These are phyloP conservation scores for Heterodera schachtii DNA, from an alignment of 1,140 invertebrate genomes.

Conservation along the genomic window DNA sequence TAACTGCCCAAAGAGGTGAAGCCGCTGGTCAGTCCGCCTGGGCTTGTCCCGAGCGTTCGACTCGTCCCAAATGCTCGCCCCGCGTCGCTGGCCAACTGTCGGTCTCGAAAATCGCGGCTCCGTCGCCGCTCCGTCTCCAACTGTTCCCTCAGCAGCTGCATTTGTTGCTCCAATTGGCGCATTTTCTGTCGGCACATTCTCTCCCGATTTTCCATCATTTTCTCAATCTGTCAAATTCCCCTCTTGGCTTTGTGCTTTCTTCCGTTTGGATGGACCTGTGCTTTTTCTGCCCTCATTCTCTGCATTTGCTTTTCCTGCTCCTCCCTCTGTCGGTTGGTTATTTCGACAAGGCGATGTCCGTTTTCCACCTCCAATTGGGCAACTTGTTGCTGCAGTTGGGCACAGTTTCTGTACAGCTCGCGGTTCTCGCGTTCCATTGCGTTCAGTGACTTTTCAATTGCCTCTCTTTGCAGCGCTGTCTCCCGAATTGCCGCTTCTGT, in stretches of 20 bases:
- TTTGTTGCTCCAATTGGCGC: conserved; percentile 60
- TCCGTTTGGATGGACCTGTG: conserved; percentile 32
- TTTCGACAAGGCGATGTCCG: conserved; percentile 62
- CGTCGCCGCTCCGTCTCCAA: conserved; percentile 60
- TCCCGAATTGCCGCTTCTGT: conserved; percentile 64
- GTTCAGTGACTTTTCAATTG: conserved; percentile 65
- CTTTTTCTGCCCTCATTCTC: conserved; percentile 58
- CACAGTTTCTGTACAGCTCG: conserved; percentile 65
- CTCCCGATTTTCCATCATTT: conserved; percentile 63
- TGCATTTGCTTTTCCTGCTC: conserved; percentile 62
- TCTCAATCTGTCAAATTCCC: conserved; percentile 51
- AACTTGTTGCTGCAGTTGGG: conserved; percentile 64
- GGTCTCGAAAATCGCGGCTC: conserved; percentile 55
- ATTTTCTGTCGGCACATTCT: conserved; percentile 56
- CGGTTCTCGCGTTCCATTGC: conserved; percentile 65
- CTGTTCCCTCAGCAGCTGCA: conserved; percentile 58
- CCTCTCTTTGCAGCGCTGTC: conserved; percentile 64
- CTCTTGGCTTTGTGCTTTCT: too few species aligned
- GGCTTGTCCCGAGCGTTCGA: conserved; percentile 24
- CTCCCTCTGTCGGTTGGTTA: conserved; percentile 63
- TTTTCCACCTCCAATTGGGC: conserved; percentile 66
- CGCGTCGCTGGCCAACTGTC: conserved; percentile 55
- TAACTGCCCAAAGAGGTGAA: conserved; percentile 49
- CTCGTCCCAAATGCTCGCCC: conserved; percentile 38
- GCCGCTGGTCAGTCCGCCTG: conserved; percentile 47